Conservation (phyloP, 2,113 vertebrate species). For the Epinephelus lanceolatus region DNA sequence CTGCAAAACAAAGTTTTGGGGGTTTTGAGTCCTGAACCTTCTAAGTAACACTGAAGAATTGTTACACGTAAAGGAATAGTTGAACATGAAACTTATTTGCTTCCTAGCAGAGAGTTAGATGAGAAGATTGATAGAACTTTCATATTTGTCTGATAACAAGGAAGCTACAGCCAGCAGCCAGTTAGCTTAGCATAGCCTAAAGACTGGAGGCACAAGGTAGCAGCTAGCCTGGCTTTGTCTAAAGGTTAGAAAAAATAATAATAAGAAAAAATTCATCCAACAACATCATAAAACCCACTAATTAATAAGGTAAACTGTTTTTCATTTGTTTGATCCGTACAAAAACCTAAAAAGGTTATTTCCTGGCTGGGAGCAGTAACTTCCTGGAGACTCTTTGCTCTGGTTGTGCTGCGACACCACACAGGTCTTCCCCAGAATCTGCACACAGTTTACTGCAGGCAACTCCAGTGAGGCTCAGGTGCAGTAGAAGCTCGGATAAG, state of each 20-base stretch:
- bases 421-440: slow-evolving; percentile 7
- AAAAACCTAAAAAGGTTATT: not conserved
- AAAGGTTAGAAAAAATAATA: not conserved
- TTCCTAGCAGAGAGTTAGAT: not conserved
- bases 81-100: not conserved
- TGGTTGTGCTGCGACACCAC: not conserved
- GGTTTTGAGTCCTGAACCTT: too few species aligned
- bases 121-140: not conserved
- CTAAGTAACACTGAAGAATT: not conserved
- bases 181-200: not conserved
- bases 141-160: not conserved
- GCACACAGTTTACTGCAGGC: not conserved
- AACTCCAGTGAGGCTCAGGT: slow-evolving; percentile 17
- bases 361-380: not conserved
- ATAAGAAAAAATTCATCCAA: not conserved
- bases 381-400: slow-evolving; percentile 3
- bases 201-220: not conserved
- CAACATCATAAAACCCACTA: not conserved
- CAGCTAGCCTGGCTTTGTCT: too few species aligned
- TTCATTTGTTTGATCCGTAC: not conserved
- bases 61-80: not conserved
- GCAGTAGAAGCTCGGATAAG: slow-evolving; percentile 7
- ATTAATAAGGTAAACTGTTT: not conserved
- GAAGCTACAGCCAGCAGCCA: not conserved
- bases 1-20: too few species aligned